Evolutionary conservation across 1,140 invertebrate species (phyloP).

Genomic region (Pollicipes pollicipes): DNA sequence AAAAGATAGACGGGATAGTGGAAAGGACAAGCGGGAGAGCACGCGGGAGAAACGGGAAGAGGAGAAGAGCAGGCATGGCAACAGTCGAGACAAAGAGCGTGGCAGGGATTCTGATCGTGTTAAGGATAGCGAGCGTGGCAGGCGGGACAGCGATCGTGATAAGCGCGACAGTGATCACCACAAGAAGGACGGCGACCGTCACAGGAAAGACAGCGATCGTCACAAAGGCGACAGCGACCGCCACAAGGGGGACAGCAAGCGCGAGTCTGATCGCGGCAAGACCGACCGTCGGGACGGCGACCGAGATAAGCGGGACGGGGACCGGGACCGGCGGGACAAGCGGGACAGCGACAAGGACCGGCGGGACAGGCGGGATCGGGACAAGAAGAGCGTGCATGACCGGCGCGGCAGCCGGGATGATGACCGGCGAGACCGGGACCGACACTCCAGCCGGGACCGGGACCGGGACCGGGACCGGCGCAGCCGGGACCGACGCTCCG

Average conservation of each 20-base stretch:
- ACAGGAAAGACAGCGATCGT: not conserved
- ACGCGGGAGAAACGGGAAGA: conserved; percentile 4
- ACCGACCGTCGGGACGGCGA: not conserved
- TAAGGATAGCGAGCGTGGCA: not conserved
- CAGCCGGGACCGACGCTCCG: conserved; percentile 16
- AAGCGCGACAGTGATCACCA: not conserved
- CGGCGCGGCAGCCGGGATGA: too few species aligned
- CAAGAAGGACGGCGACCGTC: not conserved
- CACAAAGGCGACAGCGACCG: not conserved
- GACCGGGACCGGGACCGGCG: conserved; percentile 8
- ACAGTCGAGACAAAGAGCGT: not conserved
- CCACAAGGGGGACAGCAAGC: not conserved
- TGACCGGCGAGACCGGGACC: not conserved
- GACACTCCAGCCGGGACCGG: not conserved
- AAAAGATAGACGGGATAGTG: too few species aligned
- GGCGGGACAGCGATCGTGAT: not conserved
- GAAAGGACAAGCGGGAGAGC: too few species aligned
- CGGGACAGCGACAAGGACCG: not conserved
- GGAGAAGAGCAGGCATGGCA: not conserved
- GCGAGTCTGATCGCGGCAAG: not conserved
- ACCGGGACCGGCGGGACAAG: not conserved
- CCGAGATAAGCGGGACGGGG: too few species aligned
- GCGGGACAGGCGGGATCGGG: too few species aligned
- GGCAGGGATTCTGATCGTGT: too few species aligned
- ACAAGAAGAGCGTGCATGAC: too few species aligned